A percentile compares a stretch with the other conserved stretches of the same genome.
These are phyloP conservation scores for Anguilla anguilla DNA, from an alignment of 2,797 vertebrate species.

Conservation along the genomic window DNA sequence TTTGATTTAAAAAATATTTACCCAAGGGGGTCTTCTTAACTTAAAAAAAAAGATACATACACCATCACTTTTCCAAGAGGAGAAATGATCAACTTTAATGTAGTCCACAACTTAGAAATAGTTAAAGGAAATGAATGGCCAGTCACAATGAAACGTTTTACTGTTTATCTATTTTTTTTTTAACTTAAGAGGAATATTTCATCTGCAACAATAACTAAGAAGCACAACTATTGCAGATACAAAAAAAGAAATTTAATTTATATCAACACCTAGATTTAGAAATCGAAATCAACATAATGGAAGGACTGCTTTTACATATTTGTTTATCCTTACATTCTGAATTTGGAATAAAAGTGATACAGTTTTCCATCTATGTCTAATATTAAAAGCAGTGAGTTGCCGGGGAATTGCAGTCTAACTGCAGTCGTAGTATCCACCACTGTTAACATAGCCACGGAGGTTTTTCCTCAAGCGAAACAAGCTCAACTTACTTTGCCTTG, in stretches of 20 bases:
- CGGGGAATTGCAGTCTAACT: conserved; percentile 29
- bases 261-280: conserved; percentile 53
- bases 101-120: conserved; percentile 74
- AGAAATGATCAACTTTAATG: conserved; percentile 81
- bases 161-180: conserved; percentile 24
- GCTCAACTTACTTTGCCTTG: conserved; percentile 67
- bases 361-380: conserved; percentile 35
- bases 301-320: conserved; percentile 45
- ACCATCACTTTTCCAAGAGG: conserved; percentile 58
- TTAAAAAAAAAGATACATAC: conserved; percentile 32
- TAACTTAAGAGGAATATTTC: conserved; percentile 21
- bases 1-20: conserved; percentile 18
- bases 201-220: conserved; percentile 38
- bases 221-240: conserved; percentile 50
- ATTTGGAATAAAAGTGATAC: conserved; percentile 32
- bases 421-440: conserved; percentile 41
- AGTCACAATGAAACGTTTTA: conserved; percentile 34
- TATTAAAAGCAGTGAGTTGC: conserved; percentile 40
- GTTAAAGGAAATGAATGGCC: conserved; percentile 32
- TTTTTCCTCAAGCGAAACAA: conserved; percentile 45
- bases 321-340: conserved; percentile 48
- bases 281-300: conserved; percentile 49
- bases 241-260: conserved; percentile 50
- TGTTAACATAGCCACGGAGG: conserved; percentile 31
- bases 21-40: neutral